Conservation (phyloP, 2,113 vertebrate genomes). For the Rhineura floridana region DNA sequence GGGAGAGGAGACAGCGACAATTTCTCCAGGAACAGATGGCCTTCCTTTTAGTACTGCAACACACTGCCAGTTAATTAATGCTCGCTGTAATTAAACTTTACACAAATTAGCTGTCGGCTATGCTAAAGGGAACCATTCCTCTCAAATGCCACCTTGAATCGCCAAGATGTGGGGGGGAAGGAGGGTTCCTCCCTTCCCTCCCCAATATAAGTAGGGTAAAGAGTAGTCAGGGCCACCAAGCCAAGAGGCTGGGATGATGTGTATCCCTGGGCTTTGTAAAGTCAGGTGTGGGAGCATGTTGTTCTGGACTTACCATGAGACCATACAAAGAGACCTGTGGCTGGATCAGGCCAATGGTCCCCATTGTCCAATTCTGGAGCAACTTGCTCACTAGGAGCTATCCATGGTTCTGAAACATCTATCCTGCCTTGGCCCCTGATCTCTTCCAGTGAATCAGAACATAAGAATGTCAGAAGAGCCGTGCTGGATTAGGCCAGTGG, state of each 20-base stretch:
- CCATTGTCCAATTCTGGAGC: too few relatives aligned
- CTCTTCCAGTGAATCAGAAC: too few relatives aligned
- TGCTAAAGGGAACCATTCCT: slow-evolving; percentile 81
- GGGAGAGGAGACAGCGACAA: slow-evolving; percentile 1
- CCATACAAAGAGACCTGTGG: too few relatives aligned
- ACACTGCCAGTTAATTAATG: slow-evolving; percentile 86
- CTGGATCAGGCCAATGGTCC: too few relatives aligned
- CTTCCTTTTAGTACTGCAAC: slow-evolving; percentile 70
- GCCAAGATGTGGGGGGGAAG: slow-evolving; percentile 66
- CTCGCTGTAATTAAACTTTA: slow-evolving; percentile 87
- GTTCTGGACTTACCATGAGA: too few relatives aligned
- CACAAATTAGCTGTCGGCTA: slow-evolving; percentile 86
- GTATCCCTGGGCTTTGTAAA: neutral
- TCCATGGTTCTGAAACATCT: too few relatives aligned
- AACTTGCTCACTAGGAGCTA: too few relatives aligned
- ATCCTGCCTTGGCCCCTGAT: too few relatives aligned
- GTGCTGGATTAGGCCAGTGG: too few relatives aligned
- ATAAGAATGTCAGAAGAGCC: too few relatives aligned
- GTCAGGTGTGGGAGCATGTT: neutral
- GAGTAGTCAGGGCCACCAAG: slow-evolving; percentile 36
- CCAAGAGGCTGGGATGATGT: rapidly evolving
- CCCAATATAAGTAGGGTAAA: slow-evolving; percentile 74
- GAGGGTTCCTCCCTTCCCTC: slow-evolving; percentile 23
- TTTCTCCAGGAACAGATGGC: slow-evolving; percentile 80
- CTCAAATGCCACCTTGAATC: slow-evolving; percentile 82